Base-by-base conservation (phyloP, 1,140 invertebrate species). In the Lepidostoma basale region DNA sequence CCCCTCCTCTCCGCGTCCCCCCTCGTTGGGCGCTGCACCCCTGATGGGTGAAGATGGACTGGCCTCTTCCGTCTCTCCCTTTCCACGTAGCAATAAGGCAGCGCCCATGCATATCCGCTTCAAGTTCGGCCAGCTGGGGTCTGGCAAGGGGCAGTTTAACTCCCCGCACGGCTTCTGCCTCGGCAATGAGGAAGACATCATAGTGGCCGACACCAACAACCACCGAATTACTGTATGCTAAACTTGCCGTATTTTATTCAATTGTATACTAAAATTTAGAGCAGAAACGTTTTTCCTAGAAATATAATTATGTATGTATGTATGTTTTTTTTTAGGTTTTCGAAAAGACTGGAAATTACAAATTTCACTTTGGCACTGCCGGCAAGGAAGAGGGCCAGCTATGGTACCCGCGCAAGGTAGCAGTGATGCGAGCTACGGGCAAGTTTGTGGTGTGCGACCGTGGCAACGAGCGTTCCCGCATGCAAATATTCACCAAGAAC, bases 111-210 rank as follows among this genome's bases (percentile, higher is more conserved):
- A 93, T 77, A 92, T 91, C 75, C 88, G 94, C 45, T 93, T 90
- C 78, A 98, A 97, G 82, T 98, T 98, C 85, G 95, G 96, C 36
- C 92, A 94, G 70, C 83, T 98, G 47, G 96, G 96, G 33, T 90
- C 92, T 45, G 89, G 90, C 25, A 95, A 95, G 77, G 91, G 93
- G 8, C 95, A 98, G 79, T 97, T 98, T 74, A 97, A 96, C 81
- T 97, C 96, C 10, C 96, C 96, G 0, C 96, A 98, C 82, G 96
- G 96, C 49, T 98, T 98, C 83, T 98, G 96, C 79, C 84, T 98
- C 33, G 96, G 96, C 22, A 85, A 90, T 42, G 94, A 97, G 76
- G 95, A 98, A 82, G 95, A 97, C 75, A 95, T 96, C 74, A 93
- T 98, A 74, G 93, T 96, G 16, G 96, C 96, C 16, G 96, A 98